Evolutionary conservation across 2,113 vertebrate species (phyloP).

Genomic region (Entomyzon cyanotis): DNA sequence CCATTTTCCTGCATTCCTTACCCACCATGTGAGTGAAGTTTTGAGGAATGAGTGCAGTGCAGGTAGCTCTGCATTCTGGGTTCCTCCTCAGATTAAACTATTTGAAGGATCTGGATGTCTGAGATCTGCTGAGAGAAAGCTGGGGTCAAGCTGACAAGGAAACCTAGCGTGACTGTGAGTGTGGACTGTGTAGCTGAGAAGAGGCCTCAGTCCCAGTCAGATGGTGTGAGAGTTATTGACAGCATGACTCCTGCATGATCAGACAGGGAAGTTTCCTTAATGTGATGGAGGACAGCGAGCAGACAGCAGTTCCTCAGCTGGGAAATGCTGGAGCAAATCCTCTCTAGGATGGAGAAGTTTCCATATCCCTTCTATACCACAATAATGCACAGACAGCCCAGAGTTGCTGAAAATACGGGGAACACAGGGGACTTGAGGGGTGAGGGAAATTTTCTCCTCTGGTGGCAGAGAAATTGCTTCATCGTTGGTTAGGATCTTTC

Average conservation of each 20-base stretch:
- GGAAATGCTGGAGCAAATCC: not conserved
- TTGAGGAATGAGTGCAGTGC: not conserved
- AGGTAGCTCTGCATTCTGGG: not conserved
- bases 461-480: not conserved
- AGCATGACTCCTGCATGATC: not conserved
- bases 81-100: not conserved
- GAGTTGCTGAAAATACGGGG: not conserved
- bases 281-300: rapidly evolving
- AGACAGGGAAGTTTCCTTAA: not conserved
- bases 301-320: not conserved
- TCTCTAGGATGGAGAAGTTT: not conserved
- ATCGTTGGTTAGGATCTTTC: not conserved
- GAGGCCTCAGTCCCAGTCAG: not conserved
- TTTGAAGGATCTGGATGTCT: too few relatives aligned
- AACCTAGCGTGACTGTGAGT: not conserved
- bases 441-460: not conserved
- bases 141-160: too few relatives aligned
- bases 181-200: not conserved
- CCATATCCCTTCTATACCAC: not conserved
- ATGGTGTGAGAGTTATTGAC: rapidly evolving
- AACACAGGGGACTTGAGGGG: rapidly evolving
- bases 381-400: rapidly evolving
- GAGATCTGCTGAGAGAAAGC: not conserved
- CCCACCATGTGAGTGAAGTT: not conserved
- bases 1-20: not conserved